Evolutionary conservation across 2,797 vertebrate genomes (phyloP).

Genomic region (Hipposideros larvatus): DNA sequence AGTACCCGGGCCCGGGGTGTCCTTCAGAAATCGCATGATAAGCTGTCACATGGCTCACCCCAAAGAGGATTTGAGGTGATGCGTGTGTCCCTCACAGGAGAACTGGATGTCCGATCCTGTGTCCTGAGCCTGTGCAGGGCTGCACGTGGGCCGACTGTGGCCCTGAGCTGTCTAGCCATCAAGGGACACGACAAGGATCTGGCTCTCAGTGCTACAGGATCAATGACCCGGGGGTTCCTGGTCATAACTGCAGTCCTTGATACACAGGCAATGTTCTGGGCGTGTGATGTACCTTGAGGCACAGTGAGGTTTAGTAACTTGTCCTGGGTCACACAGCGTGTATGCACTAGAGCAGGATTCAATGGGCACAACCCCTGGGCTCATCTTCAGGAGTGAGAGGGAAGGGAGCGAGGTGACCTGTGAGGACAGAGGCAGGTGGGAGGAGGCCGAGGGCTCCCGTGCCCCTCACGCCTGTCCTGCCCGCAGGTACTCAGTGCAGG

Average conservation of each 20-base stretch:
- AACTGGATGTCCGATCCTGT: background rate
- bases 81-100: background rate
- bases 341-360: background rate
- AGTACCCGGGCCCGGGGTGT: background rate
- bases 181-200: background rate
- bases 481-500: conserved; percentile 94
- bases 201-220: background rate
- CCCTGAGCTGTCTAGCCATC: background rate
- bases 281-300: too few species aligned
- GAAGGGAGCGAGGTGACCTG: background rate
- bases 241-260: background rate
- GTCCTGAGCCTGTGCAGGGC: background rate
- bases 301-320: background rate
- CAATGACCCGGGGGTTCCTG: background rate
- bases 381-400: background rate
- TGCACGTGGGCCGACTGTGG: background rate
- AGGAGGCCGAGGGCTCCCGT: background rate
- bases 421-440: background rate
- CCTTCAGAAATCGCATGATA: background rate
- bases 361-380: background rate
- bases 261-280: background rate
- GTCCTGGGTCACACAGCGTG: background rate
- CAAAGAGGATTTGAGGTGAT: background rate
- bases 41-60: background rate
- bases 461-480: background rate